Evolutionary conservation across 1,140 invertebrate genomes (phyloP).

Genomic region (Venturia canescens): DNA sequence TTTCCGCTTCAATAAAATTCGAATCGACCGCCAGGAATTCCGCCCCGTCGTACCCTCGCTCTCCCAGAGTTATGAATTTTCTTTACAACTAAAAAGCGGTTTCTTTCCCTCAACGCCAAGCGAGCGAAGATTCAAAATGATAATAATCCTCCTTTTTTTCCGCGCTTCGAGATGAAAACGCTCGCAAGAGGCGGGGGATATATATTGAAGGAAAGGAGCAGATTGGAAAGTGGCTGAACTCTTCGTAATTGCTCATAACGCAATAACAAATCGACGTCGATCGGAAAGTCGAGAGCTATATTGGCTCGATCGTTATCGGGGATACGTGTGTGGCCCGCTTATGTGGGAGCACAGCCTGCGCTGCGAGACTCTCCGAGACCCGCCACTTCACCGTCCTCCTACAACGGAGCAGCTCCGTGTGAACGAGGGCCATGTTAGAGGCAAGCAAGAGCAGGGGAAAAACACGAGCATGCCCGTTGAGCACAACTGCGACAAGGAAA

Average conservation of each 20-base stretch:
- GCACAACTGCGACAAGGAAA: constrained; percentile 16
- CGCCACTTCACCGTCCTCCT: not conserved
- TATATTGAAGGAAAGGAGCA: not conserved
- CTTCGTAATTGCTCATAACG: constrained; percentile 10
- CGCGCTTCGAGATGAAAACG: too few relatives aligned
- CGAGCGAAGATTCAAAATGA: too few relatives aligned
- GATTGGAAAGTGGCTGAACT: not conserved
- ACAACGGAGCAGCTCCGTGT: not conserved
- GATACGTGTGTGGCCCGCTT: not conserved
- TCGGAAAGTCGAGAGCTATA: constrained; percentile 13
- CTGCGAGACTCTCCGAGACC: not conserved
- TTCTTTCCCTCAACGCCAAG: too few relatives aligned
- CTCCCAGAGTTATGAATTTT: too few relatives aligned
- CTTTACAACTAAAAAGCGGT: too few relatives aligned
- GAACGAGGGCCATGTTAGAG: not conserved
- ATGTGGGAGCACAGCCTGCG: constrained; percentile 10
- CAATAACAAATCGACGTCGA: constrained; percentile 22
- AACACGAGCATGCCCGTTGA: not conserved
- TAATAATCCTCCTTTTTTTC: too few relatives aligned
- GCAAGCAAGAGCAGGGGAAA: not conserved
- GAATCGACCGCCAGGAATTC: too few relatives aligned
- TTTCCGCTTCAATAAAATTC: too few relatives aligned
- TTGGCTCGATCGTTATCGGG: constrained; percentile 17
- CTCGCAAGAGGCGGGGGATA: too few relatives aligned
- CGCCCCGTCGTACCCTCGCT: too few relatives aligned